Evolutionary conservation across 2,888 invertebrate species (phyloP).

Genomic region (Hyposoter dolosus): DNA sequence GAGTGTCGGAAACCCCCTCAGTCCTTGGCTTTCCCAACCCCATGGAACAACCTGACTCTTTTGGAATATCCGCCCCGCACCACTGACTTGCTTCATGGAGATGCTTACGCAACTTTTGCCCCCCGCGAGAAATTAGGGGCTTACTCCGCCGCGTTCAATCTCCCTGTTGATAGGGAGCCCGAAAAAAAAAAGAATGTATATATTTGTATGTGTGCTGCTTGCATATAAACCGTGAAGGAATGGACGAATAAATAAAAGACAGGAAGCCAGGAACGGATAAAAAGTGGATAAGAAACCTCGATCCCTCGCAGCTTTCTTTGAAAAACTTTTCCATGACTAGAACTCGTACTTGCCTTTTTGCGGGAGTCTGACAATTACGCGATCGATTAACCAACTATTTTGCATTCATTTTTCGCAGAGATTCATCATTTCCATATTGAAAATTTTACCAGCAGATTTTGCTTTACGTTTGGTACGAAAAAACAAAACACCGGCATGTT

Average conservation of each 20-base stretch:
- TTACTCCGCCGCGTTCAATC: conserved; percentile 78
- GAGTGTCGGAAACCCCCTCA: conserved; percentile 58
- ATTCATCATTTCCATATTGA: neutral
- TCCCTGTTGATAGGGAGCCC: conserved; percentile 34
- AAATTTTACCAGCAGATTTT: conserved; percentile 23
- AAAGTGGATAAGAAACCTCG: conserved; percentile 30
- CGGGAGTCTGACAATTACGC: conserved; percentile 39
- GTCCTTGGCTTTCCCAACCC: conserved; percentile 26
- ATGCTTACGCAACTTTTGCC: conserved; percentile 77
- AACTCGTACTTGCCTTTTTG: conserved; percentile 68
- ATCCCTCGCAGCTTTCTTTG: conserved; percentile 47
- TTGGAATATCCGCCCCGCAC: conserved; percentile 40
- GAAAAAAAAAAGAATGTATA: conserved; percentile 6
- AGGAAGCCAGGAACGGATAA: conserved; percentile 32
- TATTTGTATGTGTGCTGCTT: conserved; percentile 33
- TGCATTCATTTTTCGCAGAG: conserved; percentile 41
- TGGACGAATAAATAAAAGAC: conserved; percentile 46
- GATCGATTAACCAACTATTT: conserved; percentile 56
- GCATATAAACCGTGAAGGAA: conserved; percentile 40
- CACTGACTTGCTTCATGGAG: conserved; percentile 61
- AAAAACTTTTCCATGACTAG: conserved; percentile 37
- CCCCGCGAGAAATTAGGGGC: conserved; percentile 83
- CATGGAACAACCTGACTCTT: conserved; percentile 51
- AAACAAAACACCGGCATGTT: neutral
- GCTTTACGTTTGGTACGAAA: neutral